Conservation (phyloP, 2,888 invertebrate species). For the Eupeodes latifasciatus region DNA sequence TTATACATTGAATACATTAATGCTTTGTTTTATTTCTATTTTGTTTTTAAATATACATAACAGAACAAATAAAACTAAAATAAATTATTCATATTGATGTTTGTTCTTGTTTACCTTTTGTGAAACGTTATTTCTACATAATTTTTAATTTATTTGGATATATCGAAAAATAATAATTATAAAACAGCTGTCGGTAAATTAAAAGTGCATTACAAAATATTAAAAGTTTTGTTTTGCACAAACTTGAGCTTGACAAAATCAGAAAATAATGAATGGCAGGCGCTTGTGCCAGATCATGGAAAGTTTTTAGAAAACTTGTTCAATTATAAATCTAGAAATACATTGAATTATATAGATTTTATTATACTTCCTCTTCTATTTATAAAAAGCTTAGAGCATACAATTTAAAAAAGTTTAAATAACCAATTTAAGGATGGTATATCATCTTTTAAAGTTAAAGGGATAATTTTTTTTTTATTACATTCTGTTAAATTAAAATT, state of each 20-base stretch:
- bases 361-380: slow-evolving; percentile 26
- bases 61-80: slow-evolving; percentile 75
- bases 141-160: slow-evolving; percentile 46
- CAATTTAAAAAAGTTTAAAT: slow-evolving; percentile 31
- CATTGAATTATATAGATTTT: slow-evolving; percentile 20
- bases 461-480: slow-evolving; percentile 16
- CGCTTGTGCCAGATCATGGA: slow-evolving; percentile 58
- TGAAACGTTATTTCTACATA: slow-evolving; percentile 58
- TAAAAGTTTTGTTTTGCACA: slow-evolving; percentile 32
- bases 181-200: slow-evolving; percentile 54
- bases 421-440: slow-evolving; percentile 34
- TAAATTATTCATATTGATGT: slow-evolving; percentile 71
- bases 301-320: slow-evolving; percentile 12
- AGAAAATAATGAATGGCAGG: slow-evolving; percentile 36
- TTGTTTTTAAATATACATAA: slow-evolving; percentile 71
- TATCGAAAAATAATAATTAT: slow-evolving; percentile 52
- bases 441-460: background rate
- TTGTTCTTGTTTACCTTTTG: slow-evolving; percentile 37
- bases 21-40: slow-evolving; percentile 75
- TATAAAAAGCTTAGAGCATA: slow-evolving; percentile 46
- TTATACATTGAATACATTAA: slow-evolving; percentile 74
- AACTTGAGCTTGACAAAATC: slow-evolving; percentile 22
- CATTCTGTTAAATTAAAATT: slow-evolving; percentile 50
- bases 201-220: slow-evolving; percentile 43
- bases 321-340: slow-evolving; percentile 44